phyloP scores from a whole-genome alignment of 2,888 invertebrate species.

The Pseudanteris insignis region DNA sequence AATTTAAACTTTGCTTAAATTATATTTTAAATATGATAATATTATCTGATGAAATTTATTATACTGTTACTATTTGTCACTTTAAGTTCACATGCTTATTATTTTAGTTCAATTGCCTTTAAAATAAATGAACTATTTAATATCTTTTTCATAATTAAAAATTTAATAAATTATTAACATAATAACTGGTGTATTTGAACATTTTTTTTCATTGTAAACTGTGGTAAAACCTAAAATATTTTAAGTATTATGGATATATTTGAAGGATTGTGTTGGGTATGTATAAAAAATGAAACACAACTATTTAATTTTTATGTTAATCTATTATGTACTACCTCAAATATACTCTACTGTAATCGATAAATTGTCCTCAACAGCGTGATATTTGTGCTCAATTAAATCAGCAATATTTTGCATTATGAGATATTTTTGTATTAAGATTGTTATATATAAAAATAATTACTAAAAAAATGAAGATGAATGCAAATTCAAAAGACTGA shows the following conservation, averaged over 20 bases:
- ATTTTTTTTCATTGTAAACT: conserved; percentile 9
- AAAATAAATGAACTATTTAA: too few species aligned
- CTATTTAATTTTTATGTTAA: conserved; percentile 25
- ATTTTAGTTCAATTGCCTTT: too few species aligned
- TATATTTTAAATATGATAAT: too few species aligned
- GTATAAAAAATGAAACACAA: conserved; percentile 14
- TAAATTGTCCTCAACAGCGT: conserved; percentile 35
- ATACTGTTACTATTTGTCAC: too few species aligned
- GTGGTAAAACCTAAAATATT: conserved; percentile 7
- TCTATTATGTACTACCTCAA: conserved; percentile 28
- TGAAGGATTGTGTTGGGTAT: conserved; percentile 26
- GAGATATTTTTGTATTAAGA: conserved; percentile 33
- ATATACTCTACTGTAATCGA: conserved; percentile 33
- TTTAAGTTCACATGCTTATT: too few species aligned
- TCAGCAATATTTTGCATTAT: conserved; percentile 42
- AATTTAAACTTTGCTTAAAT: too few species aligned
- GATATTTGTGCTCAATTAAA: conserved; percentile 35
- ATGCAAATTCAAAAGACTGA: conserved; percentile 30
- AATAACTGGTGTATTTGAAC: too few species aligned
- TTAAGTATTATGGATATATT: conserved; percentile 12
- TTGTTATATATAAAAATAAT: conserved; percentile 16
- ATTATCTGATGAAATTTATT: too few species aligned
- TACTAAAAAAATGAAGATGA: background rate
- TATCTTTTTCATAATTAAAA: too few species aligned
- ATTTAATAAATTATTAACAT: too few species aligned